Conservation (phyloP, 2,113 vertebrate genomes). For the Stegastes partitus region DNA sequence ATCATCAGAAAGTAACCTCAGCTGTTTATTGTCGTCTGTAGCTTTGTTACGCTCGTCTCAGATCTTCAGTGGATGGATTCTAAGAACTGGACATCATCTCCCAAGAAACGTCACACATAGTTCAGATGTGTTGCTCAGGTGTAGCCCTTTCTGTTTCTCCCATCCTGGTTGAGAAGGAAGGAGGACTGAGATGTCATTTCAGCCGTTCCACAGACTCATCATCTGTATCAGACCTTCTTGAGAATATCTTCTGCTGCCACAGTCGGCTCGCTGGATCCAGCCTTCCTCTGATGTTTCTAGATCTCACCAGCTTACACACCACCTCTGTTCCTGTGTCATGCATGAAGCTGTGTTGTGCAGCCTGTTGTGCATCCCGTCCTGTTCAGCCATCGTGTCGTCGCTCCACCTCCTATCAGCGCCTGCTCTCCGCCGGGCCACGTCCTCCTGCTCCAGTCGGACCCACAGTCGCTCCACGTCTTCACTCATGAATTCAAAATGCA, state of each 20-base stretch:
- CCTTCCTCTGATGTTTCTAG: neutral
- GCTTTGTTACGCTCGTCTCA: neutral
- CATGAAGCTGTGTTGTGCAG: slow-evolving; percentile 25
- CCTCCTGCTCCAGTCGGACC: slow-evolving; percentile 27
- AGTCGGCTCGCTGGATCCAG: too few species aligned
- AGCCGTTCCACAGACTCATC: neutral
- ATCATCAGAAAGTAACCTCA: neutral
- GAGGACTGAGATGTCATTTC: neutral
- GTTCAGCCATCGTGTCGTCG: slow-evolving; percentile 30
- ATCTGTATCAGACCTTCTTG: neutral
- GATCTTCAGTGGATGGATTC: neutral
- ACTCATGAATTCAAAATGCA: slow-evolving; percentile 47
- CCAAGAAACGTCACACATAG: neutral
- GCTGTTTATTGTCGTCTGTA: too few species aligned
- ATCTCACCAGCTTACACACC: too few species aligned
- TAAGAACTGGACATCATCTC: too few species aligned
- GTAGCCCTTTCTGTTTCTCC: neutral
- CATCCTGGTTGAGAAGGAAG: too few species aligned
- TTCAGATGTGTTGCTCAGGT: neutral
- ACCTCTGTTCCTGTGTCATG: neutral
- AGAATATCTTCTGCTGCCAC: too few species aligned
- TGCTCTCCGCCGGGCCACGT: slow-evolving; percentile 20
- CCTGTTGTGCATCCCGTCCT: slow-evolving; percentile 1
- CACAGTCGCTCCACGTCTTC: slow-evolving; percentile 36
- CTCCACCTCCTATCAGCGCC: slow-evolving; percentile 41